Evolutionary conservation across 2,888 invertebrate species (phyloP).

Genomic region (Pachycephus smyrnensis): DNA sequence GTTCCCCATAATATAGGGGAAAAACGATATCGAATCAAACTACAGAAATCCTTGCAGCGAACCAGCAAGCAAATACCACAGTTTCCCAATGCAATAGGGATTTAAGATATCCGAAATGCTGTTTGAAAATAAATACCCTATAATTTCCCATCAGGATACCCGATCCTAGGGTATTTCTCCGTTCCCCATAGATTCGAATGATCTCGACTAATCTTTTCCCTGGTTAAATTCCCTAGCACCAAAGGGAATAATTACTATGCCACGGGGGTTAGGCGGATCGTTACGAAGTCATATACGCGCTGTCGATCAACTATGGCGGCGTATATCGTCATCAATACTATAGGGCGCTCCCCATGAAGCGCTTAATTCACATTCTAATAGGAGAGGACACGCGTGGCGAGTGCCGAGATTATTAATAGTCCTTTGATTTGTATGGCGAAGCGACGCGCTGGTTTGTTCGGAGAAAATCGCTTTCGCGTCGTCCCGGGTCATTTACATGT

Average conservation of each 20-base stretch:
- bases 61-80: background rate
- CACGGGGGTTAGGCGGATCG: background rate
- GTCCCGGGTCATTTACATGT: background rate
- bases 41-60: background rate
- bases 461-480: background rate
- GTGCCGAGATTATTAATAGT: background rate
- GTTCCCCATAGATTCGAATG: background rate
- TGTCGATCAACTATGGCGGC: background rate
- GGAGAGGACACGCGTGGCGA: background rate
- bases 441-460: background rate
- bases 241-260: background rate
- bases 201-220: background rate
- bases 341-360: background rate
- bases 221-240: background rate
- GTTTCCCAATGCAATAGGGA: background rate
- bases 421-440: background rate
- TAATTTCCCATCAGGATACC: background rate
- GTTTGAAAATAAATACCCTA: background rate
- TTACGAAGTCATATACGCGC: background rate
- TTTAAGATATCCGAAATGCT: background rate
- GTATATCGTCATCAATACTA: background rate
- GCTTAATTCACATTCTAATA: background rate
- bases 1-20: no score
- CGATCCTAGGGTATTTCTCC: background rate
- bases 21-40: no score